Percentiles rank a stretch among this genome's conserved stretches.
phyloP scores from a whole-genome alignment of 2,113 vertebrate genomes.

The Osmerus mordax region DNA sequence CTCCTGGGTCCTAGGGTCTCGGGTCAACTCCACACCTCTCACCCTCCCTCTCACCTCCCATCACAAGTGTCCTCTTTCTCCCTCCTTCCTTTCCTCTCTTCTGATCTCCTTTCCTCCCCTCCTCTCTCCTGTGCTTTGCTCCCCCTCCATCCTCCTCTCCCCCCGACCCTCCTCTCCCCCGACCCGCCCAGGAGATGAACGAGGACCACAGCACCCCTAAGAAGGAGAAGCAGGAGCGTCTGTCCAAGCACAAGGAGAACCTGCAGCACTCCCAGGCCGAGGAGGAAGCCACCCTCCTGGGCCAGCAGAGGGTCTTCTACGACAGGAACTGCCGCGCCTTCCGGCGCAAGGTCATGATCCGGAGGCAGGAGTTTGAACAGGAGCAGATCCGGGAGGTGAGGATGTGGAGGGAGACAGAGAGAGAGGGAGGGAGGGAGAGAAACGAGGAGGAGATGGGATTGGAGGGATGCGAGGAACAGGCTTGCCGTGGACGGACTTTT shows the following conservation, averaged over 20 bases:
- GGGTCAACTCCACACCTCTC: too few species aligned
- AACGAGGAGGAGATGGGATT: not conserved
- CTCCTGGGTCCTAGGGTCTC: too few species aligned
- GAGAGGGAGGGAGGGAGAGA: not conserved
- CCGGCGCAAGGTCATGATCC: slow-evolving; percentile 90
- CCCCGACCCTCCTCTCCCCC: not conserved
- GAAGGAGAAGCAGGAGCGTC: slow-evolving; percentile 97
- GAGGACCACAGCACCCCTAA: slow-evolving; percentile 98
- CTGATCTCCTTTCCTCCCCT: not conserved
- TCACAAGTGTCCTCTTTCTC: too few species aligned
- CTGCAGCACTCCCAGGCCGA: slow-evolving; percentile 98
- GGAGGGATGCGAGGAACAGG: not conserved
- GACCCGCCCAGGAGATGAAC: slow-evolving; percentile 85
- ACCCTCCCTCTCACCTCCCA: too few species aligned
- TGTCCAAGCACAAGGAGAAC: slow-evolving; percentile 99
- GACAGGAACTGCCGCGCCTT: slow-evolving; percentile 93
- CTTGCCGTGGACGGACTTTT: not conserved
- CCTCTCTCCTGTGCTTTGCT: not conserved
- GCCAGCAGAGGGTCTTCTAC: slow-evolving; percentile 93
- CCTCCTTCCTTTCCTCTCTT: too few species aligned
- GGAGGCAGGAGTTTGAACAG: slow-evolving; percentile 92
- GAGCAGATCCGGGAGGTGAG: slow-evolving; percentile 94
- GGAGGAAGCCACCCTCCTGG: slow-evolving; percentile 94
- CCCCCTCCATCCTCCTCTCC: not conserved
- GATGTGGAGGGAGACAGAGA: not conserved